Evolutionary conservation across 2,888 invertebrate species (phyloP).

Genomic region (Parnassius smintheus): DNA sequence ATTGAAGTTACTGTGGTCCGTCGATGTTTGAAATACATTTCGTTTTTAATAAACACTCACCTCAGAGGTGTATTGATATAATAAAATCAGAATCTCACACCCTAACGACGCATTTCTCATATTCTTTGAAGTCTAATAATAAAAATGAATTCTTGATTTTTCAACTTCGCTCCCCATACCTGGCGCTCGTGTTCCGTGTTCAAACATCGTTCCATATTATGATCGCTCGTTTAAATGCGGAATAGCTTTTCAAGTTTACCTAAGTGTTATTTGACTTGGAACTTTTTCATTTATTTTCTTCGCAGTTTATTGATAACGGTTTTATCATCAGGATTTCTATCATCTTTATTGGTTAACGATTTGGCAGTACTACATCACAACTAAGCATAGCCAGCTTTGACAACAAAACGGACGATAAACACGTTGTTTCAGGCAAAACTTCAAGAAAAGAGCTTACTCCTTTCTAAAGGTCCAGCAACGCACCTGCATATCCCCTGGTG

Average conservation of each 20-base stretch:
- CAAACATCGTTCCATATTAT: slow-evolving; percentile 22
- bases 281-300: slow-evolving; percentile 8
- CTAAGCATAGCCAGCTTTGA: no score
- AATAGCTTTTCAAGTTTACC: slow-evolving; percentile 17
- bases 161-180: not conserved
- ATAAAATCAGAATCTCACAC: not conserved
- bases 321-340: not conserved
- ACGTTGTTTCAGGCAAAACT: no score
- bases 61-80: no score
- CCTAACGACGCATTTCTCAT: not conserved
- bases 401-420: no score
- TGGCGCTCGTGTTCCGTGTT: slow-evolving; percentile 8
- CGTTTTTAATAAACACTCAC: no score
- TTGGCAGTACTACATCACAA: no score
- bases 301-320: slow-evolving; percentile 1
- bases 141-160: slow-evolving; percentile 1
- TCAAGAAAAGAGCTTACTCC: no score
- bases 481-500: no score
- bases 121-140: slow-evolving; percentile 7
- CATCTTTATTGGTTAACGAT: not conserved
- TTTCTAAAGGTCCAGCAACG: no score
- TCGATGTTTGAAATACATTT: no score
- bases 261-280: slow-evolving; percentile 19
- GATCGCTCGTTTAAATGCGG: slow-evolving; percentile 16
- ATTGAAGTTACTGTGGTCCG: no score